These are phyloP conservation scores for Amiota minor DNA, from an alignment of 2,888 invertebrate genomes.

Conservation along the genomic window DNA sequence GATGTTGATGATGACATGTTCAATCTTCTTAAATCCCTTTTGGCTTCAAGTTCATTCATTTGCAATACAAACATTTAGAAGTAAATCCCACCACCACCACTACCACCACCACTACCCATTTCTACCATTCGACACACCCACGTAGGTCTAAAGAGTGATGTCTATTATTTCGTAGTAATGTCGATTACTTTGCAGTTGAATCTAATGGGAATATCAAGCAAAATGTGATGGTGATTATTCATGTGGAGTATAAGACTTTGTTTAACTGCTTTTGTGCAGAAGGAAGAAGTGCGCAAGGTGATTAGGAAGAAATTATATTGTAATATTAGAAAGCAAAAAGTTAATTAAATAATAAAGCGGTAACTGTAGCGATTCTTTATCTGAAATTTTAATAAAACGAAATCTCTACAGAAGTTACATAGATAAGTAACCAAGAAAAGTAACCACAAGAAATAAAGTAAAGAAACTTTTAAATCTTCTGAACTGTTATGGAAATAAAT, in stretches of 20 bases:
- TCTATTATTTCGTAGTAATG: constrained; percentile 23
- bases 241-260: neutral
- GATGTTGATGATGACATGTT: constrained; percentile 20
- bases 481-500: neutral
- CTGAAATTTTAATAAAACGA: no score
- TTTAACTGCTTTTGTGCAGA: no score
- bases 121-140: neutral
- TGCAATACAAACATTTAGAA: neutral
- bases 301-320: no score
- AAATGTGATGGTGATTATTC: neutral
- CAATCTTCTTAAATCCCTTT: constrained; percentile 28
- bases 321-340: no score
- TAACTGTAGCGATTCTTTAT: no score
- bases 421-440: neutral
- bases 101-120: neutral
- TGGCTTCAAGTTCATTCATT: constrained; percentile 21
- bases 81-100: neutral
- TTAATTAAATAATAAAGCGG: no score
- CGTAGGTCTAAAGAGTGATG: neutral
- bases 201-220: constrained; percentile 4
- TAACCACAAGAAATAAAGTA: neutral
- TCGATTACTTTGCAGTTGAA: constrained; percentile 26
- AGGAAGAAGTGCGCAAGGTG: no score
- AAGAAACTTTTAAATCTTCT: neutral
- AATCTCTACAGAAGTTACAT: neutral